Evolutionary conservation across 2,797 vertebrate species (phyloP), one percentile per base, ranked within the genome.

Genomic region (Paramormyrops hopkinsi): DNA sequence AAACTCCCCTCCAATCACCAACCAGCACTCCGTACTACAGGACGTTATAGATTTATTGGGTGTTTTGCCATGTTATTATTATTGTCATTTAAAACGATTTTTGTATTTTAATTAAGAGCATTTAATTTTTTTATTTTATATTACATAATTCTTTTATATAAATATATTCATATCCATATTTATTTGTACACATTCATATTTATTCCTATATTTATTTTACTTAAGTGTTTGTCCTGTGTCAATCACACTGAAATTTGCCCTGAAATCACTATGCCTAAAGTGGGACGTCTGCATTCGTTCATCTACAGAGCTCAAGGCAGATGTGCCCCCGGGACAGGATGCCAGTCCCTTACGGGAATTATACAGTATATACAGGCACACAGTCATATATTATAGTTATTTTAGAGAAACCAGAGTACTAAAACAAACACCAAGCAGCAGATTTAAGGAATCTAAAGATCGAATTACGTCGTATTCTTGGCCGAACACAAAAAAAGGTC

Each of bases 1-100:
- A 8, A 22, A 11, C n/a, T 0, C 7, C 19, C 33, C 7, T 86
- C 90, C 89, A 91, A 90, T 92, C 69, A 59, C 14, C 33, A 76
- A 41, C 33, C 33, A 76, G 33, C 29, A 29, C 65, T 14, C 65
- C 4, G 11, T 19, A 37, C 69, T 76, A 76, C 5, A 19, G 69
- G 33, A 7, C 33, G 33, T 76, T 41, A 41, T 0, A 37, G 69
- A 37, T 76, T 37, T 19, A 37, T 37, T 37, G 12, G 65, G 29
- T 73, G 29, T 73, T 17, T 76, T 76, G 59, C 2, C 59, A 11
- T 62, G 59, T 62, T 25, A 69, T 29, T 12, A 65, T 69, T 4
- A 8, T 46, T 33, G 22, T 62, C 59, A 62, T 62, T 29, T 69
- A 37, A 73, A 59, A 73, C 37, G 29, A 41, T 76, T 76, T 76